These are phyloP conservation scores for Piaya cayana DNA, from an alignment of 2,113 vertebrate species.

Conservation along the genomic window DNA sequence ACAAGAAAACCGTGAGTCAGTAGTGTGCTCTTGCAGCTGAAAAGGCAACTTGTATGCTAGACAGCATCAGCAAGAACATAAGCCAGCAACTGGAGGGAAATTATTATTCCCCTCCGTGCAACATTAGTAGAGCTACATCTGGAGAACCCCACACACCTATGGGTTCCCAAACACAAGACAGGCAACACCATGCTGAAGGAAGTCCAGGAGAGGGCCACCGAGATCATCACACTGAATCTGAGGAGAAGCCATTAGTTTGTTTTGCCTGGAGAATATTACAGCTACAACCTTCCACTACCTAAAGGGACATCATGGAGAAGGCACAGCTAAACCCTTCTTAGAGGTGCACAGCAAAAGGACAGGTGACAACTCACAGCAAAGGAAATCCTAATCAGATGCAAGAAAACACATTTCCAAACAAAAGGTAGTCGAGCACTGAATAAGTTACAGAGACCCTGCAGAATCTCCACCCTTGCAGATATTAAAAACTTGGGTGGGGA, in stretches of 20 bases:
- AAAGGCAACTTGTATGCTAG: background rate
- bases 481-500: background rate
- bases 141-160: background rate
- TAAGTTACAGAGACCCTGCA: background rate
- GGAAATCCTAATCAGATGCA: background rate
- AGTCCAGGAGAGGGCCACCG: background rate
- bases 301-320: background rate
- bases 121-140: background rate
- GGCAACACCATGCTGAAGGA: background rate
- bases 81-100: background rate
- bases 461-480: background rate
- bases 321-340: background rate
- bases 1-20: background rate
- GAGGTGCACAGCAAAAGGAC: background rate
- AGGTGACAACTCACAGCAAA: background rate
- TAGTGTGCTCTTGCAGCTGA: background rate
- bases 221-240: background rate
- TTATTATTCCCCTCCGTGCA: background rate
- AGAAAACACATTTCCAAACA: background rate
- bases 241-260: background rate
- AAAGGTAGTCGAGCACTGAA: background rate
- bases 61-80: background rate
- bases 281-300: background rate
- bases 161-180: background rate
- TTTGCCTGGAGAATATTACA: background rate